Evolutionary conservation across 2,888 invertebrate species (phyloP), one percentile per base, ranked within the genome.

Genomic region (Drosophila aldrichi): DNA sequence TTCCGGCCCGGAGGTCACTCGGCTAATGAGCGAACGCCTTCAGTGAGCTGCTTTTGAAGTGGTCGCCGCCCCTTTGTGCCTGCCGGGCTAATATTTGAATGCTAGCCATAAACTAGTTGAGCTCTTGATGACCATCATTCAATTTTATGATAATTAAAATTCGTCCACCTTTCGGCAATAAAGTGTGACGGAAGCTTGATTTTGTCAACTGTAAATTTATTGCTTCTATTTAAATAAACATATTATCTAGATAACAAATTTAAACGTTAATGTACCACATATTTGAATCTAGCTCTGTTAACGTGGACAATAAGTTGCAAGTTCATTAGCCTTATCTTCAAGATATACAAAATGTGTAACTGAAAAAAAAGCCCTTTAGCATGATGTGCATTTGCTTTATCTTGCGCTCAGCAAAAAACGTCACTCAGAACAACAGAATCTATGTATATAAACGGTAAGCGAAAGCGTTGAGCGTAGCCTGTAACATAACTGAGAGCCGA

Each of bases 11-110:
- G 34, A 32, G 82, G 74, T 67, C 20, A 62, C 61, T 70, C 58
- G 32, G 49, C 63, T 73, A 85, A 88, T 75, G 82, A 85, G 78
- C 67, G 81, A 57, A 75, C 75, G 71, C 69, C 68, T 66, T 44
- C 8, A 16, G 44, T 55, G 20, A 16, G 20, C 10, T 36, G 67
- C 59, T 40, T 77, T 78, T 78, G 79, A 79, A 79, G 78, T 77
- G 52, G 38, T 20, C 67, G 36, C 43, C 41, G 40, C 40, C 41
- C 52, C 18, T 34, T 16, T 41, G 20, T 32, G 34, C 46, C 40
- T 20, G 7, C 3, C 9, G 22, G 66, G 46, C 9, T 25, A 25
- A 20, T 38, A 68, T 40, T 57, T 41, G 40, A 61, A 25, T 58
- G 38, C 32, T 43, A 25, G 56, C 25, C 32, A 57, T 58, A 52